Percentiles rank a stretch among this genome's conserved stretches.
Evolutionary conservation across 30 jellyfish, hydroid and myxozoan species (phyloP).

Genomic region (Sanderia malayensis): DNA sequence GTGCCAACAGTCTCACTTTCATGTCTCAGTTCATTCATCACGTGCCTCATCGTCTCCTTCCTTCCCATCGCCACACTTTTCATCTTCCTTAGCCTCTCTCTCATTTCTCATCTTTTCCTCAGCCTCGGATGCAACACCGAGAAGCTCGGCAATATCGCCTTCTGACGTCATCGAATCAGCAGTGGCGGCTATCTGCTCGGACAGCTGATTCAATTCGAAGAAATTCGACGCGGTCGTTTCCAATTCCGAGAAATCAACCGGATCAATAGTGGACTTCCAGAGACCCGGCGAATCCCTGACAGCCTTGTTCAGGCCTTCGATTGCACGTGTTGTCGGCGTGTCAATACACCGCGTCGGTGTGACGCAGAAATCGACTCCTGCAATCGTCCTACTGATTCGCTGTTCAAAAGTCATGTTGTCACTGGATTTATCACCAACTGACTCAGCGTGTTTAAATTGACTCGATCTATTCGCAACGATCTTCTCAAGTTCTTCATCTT

Average conservation of each 20-base stretch:
- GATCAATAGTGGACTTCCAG: conserved; percentile 60
- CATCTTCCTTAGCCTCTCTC: conserved; percentile 32
- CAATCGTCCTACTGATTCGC: conserved; percentile 42
- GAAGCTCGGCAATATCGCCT: conserved; percentile 57
- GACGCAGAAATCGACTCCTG: conserved; percentile 51
- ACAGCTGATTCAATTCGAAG: conserved; percentile 44
- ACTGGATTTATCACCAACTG: conserved; percentile 1
- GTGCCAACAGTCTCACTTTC: too few species aligned
- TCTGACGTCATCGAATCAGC: conserved; percentile 71
- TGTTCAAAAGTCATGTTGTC: conserved; percentile 23
- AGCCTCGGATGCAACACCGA: conserved; percentile 68
- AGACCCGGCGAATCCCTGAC: conserved; percentile 73
- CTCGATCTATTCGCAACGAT: conserved; percentile 31
- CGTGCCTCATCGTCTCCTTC: too few species aligned
- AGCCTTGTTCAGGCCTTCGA: conserved; percentile 48
- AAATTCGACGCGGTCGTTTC: conserved; percentile 57
- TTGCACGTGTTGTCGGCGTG: conserved; percentile 57
- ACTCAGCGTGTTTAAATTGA: not conserved
- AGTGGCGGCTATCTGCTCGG: conserved; percentile 75
- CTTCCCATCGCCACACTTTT: too few species aligned
- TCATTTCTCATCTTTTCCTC: conserved; percentile 51
- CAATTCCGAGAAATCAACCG: conserved; percentile 55
- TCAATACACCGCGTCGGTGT: conserved; percentile 51
- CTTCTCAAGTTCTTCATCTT: conserved; percentile 48
- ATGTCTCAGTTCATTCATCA: too few species aligned